Evolutionary conservation across 1,140 invertebrate genomes (phyloP).

Genomic region (Neelides sp.): DNA sequence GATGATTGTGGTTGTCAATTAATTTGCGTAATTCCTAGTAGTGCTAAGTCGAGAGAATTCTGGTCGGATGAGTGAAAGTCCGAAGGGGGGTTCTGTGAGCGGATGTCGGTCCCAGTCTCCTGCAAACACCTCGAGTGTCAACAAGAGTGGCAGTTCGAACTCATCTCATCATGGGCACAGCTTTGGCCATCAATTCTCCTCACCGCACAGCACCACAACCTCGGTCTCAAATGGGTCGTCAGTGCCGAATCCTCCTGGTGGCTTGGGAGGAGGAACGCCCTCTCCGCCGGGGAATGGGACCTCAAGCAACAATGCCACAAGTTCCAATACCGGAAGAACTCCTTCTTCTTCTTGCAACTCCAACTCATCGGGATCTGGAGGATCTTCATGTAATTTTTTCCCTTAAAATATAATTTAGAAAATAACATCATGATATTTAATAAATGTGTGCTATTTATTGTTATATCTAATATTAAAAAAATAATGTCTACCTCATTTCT

Average conservation of each 20-base stretch:
- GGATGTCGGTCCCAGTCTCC: neutral
- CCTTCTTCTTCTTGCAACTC: constrained; percentile 17
- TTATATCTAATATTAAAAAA: too few species aligned
- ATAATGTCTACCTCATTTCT: too few species aligned
- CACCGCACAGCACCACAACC: constrained; percentile 18
- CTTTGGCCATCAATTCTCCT: constrained; percentile 20
- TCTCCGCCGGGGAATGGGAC: neutral
- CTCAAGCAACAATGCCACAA: neutral
- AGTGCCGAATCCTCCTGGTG: neutral
- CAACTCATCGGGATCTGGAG: too few species aligned
- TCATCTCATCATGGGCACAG: constrained; percentile 9
- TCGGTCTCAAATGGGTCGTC: neutral
- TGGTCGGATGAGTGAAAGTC: constrained; percentile 26
- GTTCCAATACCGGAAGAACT: constrained; percentile 4
- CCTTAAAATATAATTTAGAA: too few species aligned
- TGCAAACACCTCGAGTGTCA: constrained; percentile 5
- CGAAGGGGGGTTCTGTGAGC: constrained; percentile 11
- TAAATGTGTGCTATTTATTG: too few species aligned
- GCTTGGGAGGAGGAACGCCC: neutral
- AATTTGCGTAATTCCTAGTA: too few species aligned
- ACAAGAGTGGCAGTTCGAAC: neutral
- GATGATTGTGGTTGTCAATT: too few species aligned
- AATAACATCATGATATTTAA: too few species aligned
- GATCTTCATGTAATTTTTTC: too few species aligned
- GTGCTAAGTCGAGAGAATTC: too few species aligned